Evolutionary conservation across 2,113 vertebrate genomes (phyloP), one percentile per base, ranked within the genome.

Genomic region (Podocnemis expansa): DNA sequence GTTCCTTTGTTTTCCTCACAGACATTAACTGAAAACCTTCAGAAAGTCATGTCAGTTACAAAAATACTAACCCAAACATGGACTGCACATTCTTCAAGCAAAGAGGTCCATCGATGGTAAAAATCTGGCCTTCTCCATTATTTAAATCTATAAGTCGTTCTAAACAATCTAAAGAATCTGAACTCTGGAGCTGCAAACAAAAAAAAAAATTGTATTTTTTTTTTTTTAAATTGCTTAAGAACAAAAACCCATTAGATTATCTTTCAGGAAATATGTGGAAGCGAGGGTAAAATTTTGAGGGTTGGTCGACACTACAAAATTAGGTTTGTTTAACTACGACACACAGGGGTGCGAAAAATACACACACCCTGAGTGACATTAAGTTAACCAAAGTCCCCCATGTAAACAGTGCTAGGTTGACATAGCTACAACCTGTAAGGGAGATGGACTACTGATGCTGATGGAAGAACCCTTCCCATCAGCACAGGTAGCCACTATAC

Each of bases 1-100:
- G 63, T 9, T 10, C 38, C 60, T 82, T 91, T 43, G 51, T 84
- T 93, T 87, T 54, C 45, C 85, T 86, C 47, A 7, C 4, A 89
- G 58, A 93, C 73, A 58, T 31, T 47, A 78, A 29, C 11, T 91
- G 86, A 21, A 29, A 88, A 82, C 58, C 24, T 89, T 83, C 75
- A 83, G n/a, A 47, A 41, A 85, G 56, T 38, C 11, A 9, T 11
- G 2, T 34, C 51, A 83, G 52, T 56, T 82, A 6, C 82, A 82
- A 38, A 21, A 12, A 22, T 90, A 97, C 98, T 97, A 73, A 99
- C 99, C 99, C 99, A 97, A 99, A 99, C 99, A 99, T 99, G 8
- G 99, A 98, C 97, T 99, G 99, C 3, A 99, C 99, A 51, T 99
- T 99, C 98, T 99, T 99, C 97, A 99, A 98, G 97, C 99, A 99